Evolutionary conservation across 1,140 invertebrate species (phyloP).

Genomic region (Lutraria rhynchaena): DNA sequence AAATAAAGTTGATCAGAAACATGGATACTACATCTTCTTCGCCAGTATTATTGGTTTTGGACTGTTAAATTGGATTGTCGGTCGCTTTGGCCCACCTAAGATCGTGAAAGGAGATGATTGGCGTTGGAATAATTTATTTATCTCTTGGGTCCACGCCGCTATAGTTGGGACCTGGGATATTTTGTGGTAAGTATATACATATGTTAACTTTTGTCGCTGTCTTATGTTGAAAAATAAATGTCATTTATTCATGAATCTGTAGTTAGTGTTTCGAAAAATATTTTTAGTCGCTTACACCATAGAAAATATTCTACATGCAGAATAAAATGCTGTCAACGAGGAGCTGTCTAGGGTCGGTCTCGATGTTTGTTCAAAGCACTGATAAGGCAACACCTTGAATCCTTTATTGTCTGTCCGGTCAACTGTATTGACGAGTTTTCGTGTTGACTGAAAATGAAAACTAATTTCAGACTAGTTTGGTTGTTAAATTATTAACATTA

Average conservation of each 20-base stretch:
- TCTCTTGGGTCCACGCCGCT: slow-evolving; percentile 76
- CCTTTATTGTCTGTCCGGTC: too few species aligned
- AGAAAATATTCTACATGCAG: too few species aligned
- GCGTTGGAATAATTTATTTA: slow-evolving; percentile 75
- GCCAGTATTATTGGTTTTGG: slow-evolving; percentile 23
- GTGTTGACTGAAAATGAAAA: too few species aligned
- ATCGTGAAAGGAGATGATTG: slow-evolving; percentile 63
- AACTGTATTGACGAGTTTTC: too few species aligned
- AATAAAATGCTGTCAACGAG: too few species aligned
- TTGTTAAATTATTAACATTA: too few species aligned
- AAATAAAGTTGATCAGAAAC: slow-evolving; percentile 43
- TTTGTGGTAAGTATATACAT: slow-evolving; percentile 66
- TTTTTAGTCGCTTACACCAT: not conserved
- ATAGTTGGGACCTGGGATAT: slow-evolving; percentile 72
- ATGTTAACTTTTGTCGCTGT: not conserved
- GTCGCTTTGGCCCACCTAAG: slow-evolving; percentile 34
- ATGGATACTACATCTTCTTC: slow-evolving; percentile 55
- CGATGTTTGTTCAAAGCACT: too few species aligned
- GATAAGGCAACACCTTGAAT: too few species aligned
- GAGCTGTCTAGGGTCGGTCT: too few species aligned
- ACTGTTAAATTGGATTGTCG: slow-evolving; percentile 22
- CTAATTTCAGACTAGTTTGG: too few species aligned
- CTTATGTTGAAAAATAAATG: not conserved
- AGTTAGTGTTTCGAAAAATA: not conserved
- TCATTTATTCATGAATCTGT: not conserved